phyloP scores from a whole-genome alignment of 2,888 invertebrate species.

The Portevinia maculata region DNA sequence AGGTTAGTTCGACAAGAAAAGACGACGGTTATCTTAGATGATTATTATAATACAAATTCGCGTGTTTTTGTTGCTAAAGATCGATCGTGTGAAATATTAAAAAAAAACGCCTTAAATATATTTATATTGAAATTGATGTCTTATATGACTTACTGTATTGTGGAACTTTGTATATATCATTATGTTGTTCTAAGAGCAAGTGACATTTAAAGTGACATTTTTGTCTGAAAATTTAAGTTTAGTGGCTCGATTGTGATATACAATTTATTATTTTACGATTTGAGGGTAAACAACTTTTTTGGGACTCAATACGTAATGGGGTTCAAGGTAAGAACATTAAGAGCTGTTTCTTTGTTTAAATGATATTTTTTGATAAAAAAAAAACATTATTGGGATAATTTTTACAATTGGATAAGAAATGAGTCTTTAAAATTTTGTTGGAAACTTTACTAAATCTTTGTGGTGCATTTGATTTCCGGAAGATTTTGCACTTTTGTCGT shows the following conservation, averaged over 20 bases:
- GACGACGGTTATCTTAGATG: constrained; percentile 33
- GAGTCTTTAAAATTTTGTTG: too few relatives aligned
- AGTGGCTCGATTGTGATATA: constrained; percentile 2
- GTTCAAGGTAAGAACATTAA: constrained; percentile 39
- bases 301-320: constrained; percentile 21
- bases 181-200: constrained; percentile 24
- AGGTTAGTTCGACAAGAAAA: constrained; percentile 55
- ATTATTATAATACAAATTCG: constrained; percentile 29
- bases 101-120: constrained; percentile 10
- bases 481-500: too few relatives aligned
- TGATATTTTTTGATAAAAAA: too few relatives aligned
- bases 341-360: not conserved
- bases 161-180: constrained; percentile 31
- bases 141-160: constrained; percentile 15
- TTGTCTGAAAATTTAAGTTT: constrained; percentile 5
- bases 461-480: too few relatives aligned
- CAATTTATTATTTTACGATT: not conserved
- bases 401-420: too few relatives aligned
- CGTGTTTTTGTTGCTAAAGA: constrained; percentile 31
- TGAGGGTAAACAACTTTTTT: not conserved
- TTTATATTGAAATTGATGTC: not conserved
- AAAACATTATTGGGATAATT: too few relatives aligned
- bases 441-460: too few relatives aligned
- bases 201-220: constrained; percentile 44
- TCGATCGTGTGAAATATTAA: constrained; percentile 38